phyloP scores from a whole-genome alignment of 92 coral and sea anemone genomes.

The Zoanthus solanderi region DNA sequence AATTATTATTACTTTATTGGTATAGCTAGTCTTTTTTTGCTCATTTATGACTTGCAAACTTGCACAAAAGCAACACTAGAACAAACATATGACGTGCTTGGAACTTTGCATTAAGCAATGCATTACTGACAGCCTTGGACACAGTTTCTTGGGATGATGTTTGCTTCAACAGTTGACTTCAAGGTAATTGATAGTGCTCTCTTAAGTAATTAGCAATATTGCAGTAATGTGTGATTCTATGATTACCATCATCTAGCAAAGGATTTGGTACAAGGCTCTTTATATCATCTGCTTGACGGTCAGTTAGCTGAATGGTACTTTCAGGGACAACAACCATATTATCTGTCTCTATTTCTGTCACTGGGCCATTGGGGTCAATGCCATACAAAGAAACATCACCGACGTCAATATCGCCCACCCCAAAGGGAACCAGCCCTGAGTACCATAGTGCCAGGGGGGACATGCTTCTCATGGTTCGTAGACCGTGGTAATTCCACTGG shows the following conservation, averaged over 20 bases:
- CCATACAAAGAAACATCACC: constrained; percentile 50
- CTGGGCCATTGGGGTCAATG: constrained; percentile 54
- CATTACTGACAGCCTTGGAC: background rate
- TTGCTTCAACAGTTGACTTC: constrained; percentile 17
- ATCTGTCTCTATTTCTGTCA: constrained; percentile 52
- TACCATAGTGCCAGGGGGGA: constrained; percentile 54
- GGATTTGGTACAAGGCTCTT: constrained; percentile 57
- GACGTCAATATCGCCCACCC: constrained; percentile 50
- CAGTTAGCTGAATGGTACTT: constrained; percentile 56
- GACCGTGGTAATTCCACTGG: constrained; percentile 56
- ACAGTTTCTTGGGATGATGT: constrained; percentile 10
- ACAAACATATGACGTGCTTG: background rate
- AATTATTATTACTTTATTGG: background rate
- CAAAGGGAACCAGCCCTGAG: constrained; percentile 39
- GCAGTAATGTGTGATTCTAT: constrained; percentile 52
- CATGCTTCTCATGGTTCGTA: constrained; percentile 50
- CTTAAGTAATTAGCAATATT: background rate
- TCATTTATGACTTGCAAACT: constrained; percentile 24
- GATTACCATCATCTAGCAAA: constrained; percentile 61
- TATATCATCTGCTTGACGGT: constrained; percentile 49
- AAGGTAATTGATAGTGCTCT: constrained; percentile 6
- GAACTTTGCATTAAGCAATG: constrained; percentile 12
- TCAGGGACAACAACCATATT: constrained; percentile 62
- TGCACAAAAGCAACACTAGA: constrained; percentile 13
- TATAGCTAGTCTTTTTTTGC: constrained; percentile 12